These are phyloP conservation scores for Luperina nickerlii DNA, from an alignment of 2,888 invertebrate genomes.

Conservation along the genomic window DNA sequence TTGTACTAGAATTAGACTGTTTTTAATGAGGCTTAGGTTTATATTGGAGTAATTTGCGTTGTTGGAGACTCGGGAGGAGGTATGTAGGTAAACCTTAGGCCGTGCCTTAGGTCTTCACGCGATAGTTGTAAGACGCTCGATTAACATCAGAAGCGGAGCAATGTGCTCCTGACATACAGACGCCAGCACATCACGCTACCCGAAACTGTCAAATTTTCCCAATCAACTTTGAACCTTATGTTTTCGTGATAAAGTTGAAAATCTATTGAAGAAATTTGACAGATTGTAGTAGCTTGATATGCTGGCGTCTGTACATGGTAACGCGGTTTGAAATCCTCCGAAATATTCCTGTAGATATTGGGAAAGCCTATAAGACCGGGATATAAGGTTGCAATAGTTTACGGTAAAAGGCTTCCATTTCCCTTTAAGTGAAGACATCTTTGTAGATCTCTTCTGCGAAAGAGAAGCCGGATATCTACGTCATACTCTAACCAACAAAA, in stretches of 20 bases:
- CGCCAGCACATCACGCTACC: too few species aligned
- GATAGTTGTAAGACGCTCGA: too few species aligned
- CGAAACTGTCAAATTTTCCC: too few species aligned
- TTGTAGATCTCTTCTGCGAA: not conserved
- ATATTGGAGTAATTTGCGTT: not conserved
- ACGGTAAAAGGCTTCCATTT: not conserved
- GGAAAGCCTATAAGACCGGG: too few species aligned
- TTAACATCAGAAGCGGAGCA: not conserved
- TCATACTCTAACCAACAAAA: not conserved
- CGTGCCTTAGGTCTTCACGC: not conserved
- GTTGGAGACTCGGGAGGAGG: not conserved
- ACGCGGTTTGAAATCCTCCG: not conserved
- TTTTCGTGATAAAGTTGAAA: too few species aligned
- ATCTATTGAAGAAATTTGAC: too few species aligned
- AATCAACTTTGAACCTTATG: too few species aligned
- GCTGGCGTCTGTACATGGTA: too few species aligned
- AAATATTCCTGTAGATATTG: not conserved
- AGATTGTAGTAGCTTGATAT: too few species aligned
- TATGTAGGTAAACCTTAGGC: not conserved
- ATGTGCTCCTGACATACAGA: too few species aligned
- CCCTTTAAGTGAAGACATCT: not conserved
- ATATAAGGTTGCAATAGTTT: not conserved
- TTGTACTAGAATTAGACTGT: not conserved
- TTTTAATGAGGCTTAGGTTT: not conserved
- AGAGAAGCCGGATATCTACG: not conserved